phyloP scores from a whole-genome alignment of 2,113 vertebrate species.

The Nyctereutes procyonoides region DNA sequence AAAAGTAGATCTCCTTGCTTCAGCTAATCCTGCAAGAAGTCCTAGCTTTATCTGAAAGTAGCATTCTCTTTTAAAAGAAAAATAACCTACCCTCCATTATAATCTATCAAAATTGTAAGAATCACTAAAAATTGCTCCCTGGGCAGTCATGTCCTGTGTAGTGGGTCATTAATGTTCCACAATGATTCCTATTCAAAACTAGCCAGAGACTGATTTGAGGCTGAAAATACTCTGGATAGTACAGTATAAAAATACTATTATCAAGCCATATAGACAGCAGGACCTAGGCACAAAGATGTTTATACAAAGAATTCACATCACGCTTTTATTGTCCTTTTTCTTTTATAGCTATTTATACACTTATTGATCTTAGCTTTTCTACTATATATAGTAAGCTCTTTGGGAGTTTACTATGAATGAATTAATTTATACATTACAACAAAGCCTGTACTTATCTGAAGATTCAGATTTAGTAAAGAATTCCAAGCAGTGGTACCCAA shows the following conservation, averaged over 20 bases:
- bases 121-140: slow-evolving; percentile 4
- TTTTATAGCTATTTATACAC: no score
- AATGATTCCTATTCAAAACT: background rate
- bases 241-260: slow-evolving; percentile 5
- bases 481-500: background rate
- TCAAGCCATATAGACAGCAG: background rate
- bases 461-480: slow-evolving; percentile 20
- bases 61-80: background rate
- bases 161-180: background rate
- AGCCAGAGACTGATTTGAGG: background rate
- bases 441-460: background rate
- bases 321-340: background rate
- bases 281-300: background rate
- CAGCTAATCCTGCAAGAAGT: background rate
- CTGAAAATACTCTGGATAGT: background rate
- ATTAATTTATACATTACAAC: slow-evolving; percentile 2
- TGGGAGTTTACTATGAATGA: no score
- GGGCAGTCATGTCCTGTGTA: background rate
- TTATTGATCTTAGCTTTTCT: no score
- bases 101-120: background rate
- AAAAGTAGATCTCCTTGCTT: slow-evolving; percentile 1
- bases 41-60: slow-evolving; percentile 25
- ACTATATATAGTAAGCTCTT: no score
- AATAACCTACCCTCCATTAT: slow-evolving; percentile 6
- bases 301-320: background rate